phyloP scores from a whole-genome alignment of 2,113 vertebrate genomes.

The Symphodus melops region DNA sequence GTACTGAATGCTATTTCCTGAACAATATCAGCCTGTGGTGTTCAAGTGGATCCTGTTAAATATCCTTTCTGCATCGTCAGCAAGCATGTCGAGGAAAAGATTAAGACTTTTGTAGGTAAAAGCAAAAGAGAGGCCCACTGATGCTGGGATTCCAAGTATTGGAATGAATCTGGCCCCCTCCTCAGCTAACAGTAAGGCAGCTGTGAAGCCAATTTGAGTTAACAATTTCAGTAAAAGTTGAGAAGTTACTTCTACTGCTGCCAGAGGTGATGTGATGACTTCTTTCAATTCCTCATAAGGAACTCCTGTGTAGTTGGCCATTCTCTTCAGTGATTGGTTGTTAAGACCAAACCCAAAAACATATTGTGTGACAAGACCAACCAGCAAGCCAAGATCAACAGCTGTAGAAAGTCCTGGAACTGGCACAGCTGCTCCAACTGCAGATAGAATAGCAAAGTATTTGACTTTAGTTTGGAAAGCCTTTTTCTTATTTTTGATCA shows the following conservation, averaged over 20 bases:
- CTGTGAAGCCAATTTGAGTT: accelerated
- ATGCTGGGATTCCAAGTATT: not conserved
- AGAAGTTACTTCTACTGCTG: accelerated
- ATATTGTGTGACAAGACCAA: accelerated
- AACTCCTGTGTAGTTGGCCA: not conserved
- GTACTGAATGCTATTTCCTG: no score
- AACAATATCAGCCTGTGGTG: no score
- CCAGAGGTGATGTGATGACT: not conserved
- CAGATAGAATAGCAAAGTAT: accelerated
- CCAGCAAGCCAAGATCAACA: accelerated
- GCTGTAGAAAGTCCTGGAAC: not conserved
- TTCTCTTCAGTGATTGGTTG: accelerated
- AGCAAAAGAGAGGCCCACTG: not conserved
- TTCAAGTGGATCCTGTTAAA: not conserved
- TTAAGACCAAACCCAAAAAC: constrained; percentile 1
- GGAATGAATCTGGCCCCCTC: not conserved
- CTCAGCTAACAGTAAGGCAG: not conserved
- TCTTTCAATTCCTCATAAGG: not conserved
- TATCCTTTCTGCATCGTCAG: constrained; percentile 17
- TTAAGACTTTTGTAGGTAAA: not conserved
- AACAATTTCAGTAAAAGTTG: accelerated
- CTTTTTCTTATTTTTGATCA: constrained; percentile 33
- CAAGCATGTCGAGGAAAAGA: constrained; percentile 1
- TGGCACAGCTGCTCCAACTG: not conserved
- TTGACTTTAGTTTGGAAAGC: not conserved